Percentiles rank a stretch among this genome's conserved stretches.
Evolutionary conservation across 2,113 vertebrate genomes (phyloP).

Genomic region (Aspiorhynchus laticeps): DNA sequence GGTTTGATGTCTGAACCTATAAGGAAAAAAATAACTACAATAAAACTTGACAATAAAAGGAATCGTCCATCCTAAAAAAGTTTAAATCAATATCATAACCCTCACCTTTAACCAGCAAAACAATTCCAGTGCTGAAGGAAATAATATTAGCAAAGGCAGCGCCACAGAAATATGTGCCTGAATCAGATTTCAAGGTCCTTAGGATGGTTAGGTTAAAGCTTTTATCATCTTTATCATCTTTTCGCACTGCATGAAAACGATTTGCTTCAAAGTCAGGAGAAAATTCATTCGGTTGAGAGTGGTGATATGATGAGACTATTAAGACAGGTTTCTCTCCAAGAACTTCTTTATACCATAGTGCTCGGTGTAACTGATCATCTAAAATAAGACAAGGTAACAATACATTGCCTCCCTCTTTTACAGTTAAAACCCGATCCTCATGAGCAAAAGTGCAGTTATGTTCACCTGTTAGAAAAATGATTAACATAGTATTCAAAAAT

Average conservation of each 20-base stretch:
- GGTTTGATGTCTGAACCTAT: neutral
- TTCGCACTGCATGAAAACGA: neutral
- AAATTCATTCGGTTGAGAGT: neutral
- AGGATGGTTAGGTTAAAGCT: slow-evolving; percentile 27
- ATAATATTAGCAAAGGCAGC: neutral
- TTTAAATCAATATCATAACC: neutral
- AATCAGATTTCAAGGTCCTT: neutral
- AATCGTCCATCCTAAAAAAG: neutral
- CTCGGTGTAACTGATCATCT: neutral
- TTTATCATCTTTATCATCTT: too few species aligned
- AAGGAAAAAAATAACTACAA: neutral
- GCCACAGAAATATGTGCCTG: neutral
- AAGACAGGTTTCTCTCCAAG: slow-evolving; percentile 21
- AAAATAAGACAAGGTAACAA: neutral
- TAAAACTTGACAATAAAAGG: neutral
- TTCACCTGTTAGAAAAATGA: slow-evolving; percentile 1
- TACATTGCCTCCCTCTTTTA: neutral
- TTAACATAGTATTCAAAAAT: neutral
- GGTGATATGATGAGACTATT: slow-evolving; percentile 18
- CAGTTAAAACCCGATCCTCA: neutral
- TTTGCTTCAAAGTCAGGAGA: neutral
- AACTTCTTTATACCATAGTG: slow-evolving; percentile 22
- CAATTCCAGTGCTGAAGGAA: neutral
- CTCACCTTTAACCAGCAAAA: slow-evolving; percentile 25
- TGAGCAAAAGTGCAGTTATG: neutral